These are phyloP conservation scores for Cynodonichthys magdalenae DNA, from an alignment of 2,797 vertebrate genomes.

Conservation along the genomic window DNA sequence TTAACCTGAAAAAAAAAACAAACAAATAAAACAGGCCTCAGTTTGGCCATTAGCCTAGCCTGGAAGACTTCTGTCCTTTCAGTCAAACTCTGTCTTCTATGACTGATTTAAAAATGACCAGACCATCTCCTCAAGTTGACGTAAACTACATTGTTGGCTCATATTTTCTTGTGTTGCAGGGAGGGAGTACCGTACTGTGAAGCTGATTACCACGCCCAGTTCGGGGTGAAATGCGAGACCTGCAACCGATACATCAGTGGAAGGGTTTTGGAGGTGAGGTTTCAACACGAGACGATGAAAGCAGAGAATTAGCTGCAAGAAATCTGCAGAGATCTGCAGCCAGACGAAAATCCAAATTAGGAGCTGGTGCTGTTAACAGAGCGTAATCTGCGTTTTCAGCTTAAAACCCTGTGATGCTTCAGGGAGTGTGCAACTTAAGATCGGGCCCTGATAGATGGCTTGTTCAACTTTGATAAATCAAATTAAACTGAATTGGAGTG, in stretches of 20 bases:
- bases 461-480: conserved; percentile 24
- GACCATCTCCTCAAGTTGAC: background rate
- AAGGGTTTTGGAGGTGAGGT: conserved; percentile 94
- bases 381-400: conserved; percentile 39
- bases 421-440: conserved; percentile 51
- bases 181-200: conserved; percentile 97
- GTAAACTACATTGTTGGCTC: background rate
- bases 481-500: conserved; percentile 28
- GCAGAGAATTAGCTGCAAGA: conserved; percentile 2
- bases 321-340: conserved; percentile 13
- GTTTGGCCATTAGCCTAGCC: too few relatives aligned
- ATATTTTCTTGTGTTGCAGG: conserved; percentile 74
- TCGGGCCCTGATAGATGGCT: conserved; percentile 31
- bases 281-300: background rate
- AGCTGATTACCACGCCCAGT: conserved; percentile 96
- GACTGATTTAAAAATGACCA: background rate
- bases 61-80: too few relatives aligned
- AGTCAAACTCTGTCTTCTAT: too few relatives aligned
- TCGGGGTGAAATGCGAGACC: conserved; percentile 97
- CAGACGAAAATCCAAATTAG: conserved; percentile 26
- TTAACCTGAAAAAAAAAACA: too few relatives aligned
- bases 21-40: too few relatives aligned
- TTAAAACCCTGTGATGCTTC: conserved; percentile 33
- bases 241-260: conserved; percentile 98
- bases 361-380: conserved; percentile 22